phyloP scores from a whole-genome alignment of 2,113 vertebrate species.

The Xenopus tropicalis region UCB_Xtro_10.0 CM004452.2:19993501-19994000 shows the following conservation, averaged over 20 bases:
- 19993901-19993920: not conserved
- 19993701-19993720: conserved; percentile 34
- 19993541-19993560: not conserved
- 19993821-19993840: not conserved
- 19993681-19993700: conserved; percentile 23
- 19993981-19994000: not conserved
- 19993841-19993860: not conserved
- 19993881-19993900: too few species aligned
- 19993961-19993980: not conserved
- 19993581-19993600: not conserved
- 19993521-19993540: not conserved
- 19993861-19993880: not conserved
- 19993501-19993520: too few species aligned
- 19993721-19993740: conserved; percentile 16
- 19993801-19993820: not conserved
- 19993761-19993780: conserved; percentile 20
- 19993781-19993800: not conserved
- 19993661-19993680: conserved; percentile 30
- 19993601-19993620: not conserved
- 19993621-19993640: conserved; percentile 30
- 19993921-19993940: not conserved
- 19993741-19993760: conserved; percentile 8
- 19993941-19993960: not conserved
- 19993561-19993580: not conserved
- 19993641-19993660: conserved; percentile 41